Evolutionary conservation across 2,797 vertebrate genomes (phyloP), one percentile per base, ranked within the genome.

Genomic region (Microctenopoma stevenorrisi): DNA sequence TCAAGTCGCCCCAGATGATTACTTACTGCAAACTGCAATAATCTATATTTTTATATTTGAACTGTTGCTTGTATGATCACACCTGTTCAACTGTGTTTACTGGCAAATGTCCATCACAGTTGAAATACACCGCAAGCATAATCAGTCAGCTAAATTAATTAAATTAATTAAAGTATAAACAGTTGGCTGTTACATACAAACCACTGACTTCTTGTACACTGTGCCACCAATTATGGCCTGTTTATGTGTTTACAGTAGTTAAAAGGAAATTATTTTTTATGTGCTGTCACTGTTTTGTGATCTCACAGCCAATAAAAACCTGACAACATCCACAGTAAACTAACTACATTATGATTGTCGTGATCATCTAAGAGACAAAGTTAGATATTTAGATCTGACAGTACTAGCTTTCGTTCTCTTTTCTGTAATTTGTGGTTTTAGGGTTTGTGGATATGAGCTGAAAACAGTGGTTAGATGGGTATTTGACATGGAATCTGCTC

Each of bases 371-470:
- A 38, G 30, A 18, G 48, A 56, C 8, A 25, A 16, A 46, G 11
- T 8, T 4, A 3, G 15, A 25, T 4, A 43, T 38, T 22, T 30
- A 28, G 18, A 49, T 55, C 30, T 63, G 7, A 52, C 42, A 48
- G 16, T 62, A 18, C 12, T 51, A 14, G 4, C 40, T 72, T 79
- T 67, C 3, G 0, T 76, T 77, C 46, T 65, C 52, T 63, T 22
- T 57, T 2, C 37, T 76, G 50, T 88, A 88, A 90, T 90, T 86
- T 88, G 85, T 84, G 85, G 82, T 83, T 81, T 78, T 67, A 28
- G 42, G 52, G 59, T 86, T 75, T 74, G 72, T 69, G 68, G 68
- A 82, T 84, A 40, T 76, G 74, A 82, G 73, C 67, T 80, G 79
- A 86, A 82, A 75, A 81, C 64, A 58, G 85, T 85, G 70, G 80